These are phyloP conservation scores for Protonemura montana DNA, from an alignment of 2,888 invertebrate genomes.

Conservation along the genomic window DNA sequence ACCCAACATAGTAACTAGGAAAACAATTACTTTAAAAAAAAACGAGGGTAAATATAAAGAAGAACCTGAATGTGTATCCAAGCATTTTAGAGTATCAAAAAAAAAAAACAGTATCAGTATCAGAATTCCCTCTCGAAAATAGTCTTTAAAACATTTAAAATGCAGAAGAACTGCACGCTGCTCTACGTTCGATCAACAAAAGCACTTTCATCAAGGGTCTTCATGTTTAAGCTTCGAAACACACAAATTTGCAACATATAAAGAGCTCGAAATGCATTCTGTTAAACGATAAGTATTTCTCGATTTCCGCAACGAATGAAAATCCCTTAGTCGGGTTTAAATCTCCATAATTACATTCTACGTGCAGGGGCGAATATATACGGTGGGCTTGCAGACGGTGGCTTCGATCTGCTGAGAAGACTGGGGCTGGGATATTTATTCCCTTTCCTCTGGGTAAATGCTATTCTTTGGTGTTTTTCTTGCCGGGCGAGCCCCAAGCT, in stretches of 20 bases:
- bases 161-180: background rate
- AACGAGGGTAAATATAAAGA: no score
- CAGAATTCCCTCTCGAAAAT: background rate
- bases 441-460: background rate
- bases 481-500: background rate
- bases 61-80: no score
- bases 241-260: background rate
- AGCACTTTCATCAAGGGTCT: constrained; percentile 12
- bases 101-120: background rate
- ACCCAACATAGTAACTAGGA: no score
- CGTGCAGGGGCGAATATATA: background rate
- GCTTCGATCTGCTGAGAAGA: constrained; percentile 14
- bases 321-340: constrained; percentile 42
- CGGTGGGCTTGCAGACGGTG: background rate
- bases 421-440: background rate
- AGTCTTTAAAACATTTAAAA: background rate
- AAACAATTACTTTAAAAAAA: no score
- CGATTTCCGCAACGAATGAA: constrained; percentile 37
- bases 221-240: background rate
- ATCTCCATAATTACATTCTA: constrained; percentile 45
- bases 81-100: no score
- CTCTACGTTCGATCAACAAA: background rate
- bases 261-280: background rate
- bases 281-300: constrained; percentile 39
- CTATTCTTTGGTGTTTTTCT: constrained; percentile 14